Percentiles rank a stretch among this genome's conserved stretches.
Conservation (phyloP, 2,797 vertebrate genomes). For the Rhynchonycteris naso region DNA sequence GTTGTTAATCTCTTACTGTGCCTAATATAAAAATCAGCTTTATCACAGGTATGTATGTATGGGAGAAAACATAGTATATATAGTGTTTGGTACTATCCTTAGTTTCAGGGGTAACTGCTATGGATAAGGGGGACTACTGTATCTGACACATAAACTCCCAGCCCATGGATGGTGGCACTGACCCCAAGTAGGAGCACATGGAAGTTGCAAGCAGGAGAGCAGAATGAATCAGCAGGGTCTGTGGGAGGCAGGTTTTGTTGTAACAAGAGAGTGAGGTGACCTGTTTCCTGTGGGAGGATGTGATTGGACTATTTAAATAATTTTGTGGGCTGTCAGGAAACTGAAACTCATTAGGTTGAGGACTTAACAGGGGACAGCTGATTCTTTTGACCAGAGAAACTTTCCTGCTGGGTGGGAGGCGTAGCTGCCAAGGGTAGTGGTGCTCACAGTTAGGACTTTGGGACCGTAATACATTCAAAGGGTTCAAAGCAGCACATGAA, state of each 20-base stretch:
- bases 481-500: not conserved
- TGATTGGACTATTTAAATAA: not conserved
- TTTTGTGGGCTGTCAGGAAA: not conserved
- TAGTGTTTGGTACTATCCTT: not conserved
- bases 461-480: not conserved
- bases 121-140: not conserved
- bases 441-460: not conserved
- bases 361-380: not conserved
- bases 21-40: not conserved
- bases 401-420: not conserved
- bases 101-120: not conserved
- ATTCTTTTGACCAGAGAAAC: not conserved
- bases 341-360: not conserved
- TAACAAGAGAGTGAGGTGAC: not conserved
- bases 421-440: not conserved
- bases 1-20: not conserved
- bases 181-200: accelerated
- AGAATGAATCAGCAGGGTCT: not conserved
- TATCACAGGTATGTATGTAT: not conserved
- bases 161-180: not conserved
- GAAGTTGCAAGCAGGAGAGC: not conserved
- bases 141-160: not conserved
- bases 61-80: not conserved
- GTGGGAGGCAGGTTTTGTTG: not conserved
- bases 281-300: not conserved